Conservation (phyloP, 1,140 invertebrate genomes). For the Proctacanthus coquilletti region DNA sequence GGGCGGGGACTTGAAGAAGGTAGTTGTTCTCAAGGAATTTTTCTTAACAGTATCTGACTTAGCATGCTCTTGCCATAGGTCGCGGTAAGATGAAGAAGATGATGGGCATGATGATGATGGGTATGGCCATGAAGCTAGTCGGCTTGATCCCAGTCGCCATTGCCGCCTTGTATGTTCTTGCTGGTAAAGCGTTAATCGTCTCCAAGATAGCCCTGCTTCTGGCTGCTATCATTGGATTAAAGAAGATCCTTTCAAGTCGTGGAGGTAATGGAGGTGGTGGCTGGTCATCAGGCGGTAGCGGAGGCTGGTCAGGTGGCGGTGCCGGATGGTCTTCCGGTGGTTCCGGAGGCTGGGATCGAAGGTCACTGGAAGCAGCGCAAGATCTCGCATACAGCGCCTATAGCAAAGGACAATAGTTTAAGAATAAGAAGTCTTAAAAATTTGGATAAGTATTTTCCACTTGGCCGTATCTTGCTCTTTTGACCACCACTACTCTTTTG, state of each 20-base stretch:
- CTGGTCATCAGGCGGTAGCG: slow-evolving; percentile 37
- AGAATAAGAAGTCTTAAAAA: no score
- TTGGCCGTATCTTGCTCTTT: no score
- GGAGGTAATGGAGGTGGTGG: slow-evolving; percentile 37
- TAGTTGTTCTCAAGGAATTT: slow-evolving; percentile 13
- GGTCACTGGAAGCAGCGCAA: slow-evolving; percentile 36
- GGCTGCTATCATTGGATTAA: slow-evolving; percentile 60
- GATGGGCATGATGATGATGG: slow-evolving; percentile 72
- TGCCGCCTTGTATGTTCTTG: slow-evolving; percentile 53
- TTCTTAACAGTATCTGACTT: not conserved
- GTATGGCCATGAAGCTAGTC: slow-evolving; percentile 56
- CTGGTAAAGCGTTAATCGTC: slow-evolving; percentile 61
- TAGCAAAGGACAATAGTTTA: slow-evolving; percentile 11
- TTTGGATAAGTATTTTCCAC: no score
- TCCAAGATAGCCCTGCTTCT: slow-evolving; percentile 62
- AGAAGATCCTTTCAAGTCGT: slow-evolving; percentile 54
- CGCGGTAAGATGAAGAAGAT: slow-evolving; percentile 66
- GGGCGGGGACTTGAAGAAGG: slow-evolving; percentile 57
- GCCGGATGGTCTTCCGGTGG: slow-evolving; percentile 24
- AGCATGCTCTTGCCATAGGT: slow-evolving; percentile 35
- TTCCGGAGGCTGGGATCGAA: slow-evolving; percentile 31
- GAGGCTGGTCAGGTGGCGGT: slow-evolving; percentile 41
- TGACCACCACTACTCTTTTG: no score
- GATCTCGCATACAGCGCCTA: slow-evolving; percentile 52
- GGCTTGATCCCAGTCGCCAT: slow-evolving; percentile 55